Conservation (phyloP, 1,140 invertebrate species). For the Pogonomyrmex barbatus region DNA sequence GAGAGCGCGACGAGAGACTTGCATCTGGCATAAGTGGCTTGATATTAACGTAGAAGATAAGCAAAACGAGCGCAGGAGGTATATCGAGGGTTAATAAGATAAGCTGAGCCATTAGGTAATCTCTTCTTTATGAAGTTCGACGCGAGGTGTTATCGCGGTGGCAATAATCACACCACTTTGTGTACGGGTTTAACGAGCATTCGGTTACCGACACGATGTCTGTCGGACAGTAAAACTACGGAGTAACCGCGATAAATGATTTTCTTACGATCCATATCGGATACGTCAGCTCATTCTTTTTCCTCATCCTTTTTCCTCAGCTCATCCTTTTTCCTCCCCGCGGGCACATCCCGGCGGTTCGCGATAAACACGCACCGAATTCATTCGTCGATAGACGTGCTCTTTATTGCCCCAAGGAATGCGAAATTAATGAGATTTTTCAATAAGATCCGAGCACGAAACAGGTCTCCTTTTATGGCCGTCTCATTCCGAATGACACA, state of each 20-base stretch:
- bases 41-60: constrained; percentile 66
- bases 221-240: constrained; percentile 24
- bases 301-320: not conserved
- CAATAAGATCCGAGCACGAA: constrained; percentile 59
- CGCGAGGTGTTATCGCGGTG: constrained; percentile 43
- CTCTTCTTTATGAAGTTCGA: constrained; percentile 67
- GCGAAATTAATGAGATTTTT: constrained; percentile 68
- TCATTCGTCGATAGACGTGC: constrained; percentile 36
- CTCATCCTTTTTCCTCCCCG: not conserved
- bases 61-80: constrained; percentile 58
- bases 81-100: constrained; percentile 65
- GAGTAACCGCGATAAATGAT: constrained; percentile 67
- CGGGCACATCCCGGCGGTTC: constrained; percentile 27
- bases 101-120: constrained; percentile 59
- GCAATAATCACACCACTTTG: constrained; percentile 51
- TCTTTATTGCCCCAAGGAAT: constrained; percentile 58
- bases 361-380: constrained; percentile 35
- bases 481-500: constrained; percentile 23
- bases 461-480: constrained; percentile 62
- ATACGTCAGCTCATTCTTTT: not conserved
- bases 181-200: constrained; percentile 39
- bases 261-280: constrained; percentile 27
- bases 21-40: constrained; percentile 43
- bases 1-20: constrained; percentile 18
- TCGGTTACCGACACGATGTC: not conserved